Evolutionary conservation across 2,113 vertebrate genomes (phyloP).

Genomic region (Megalops atlanticus): DNA sequence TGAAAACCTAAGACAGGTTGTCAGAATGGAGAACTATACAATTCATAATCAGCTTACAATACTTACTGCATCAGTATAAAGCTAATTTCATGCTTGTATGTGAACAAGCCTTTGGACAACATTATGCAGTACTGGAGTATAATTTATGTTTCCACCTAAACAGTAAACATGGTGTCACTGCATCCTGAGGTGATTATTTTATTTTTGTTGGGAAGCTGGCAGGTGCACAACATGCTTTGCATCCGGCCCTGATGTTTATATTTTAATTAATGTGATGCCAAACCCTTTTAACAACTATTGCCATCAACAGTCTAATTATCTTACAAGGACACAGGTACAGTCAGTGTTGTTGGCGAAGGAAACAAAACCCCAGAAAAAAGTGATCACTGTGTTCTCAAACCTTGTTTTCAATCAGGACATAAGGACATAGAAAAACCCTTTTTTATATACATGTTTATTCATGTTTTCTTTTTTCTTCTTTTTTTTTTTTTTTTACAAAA

Average conservation of each 20-base stretch:
- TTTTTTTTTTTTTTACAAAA: too few species aligned
- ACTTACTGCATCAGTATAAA: not conserved
- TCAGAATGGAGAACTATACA: slow-evolving; percentile 1
- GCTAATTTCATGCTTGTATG: not conserved
- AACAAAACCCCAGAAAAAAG: too few species aligned
- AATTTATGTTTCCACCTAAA: not conserved
- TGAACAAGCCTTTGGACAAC: not conserved
- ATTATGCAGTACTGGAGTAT: slow-evolving; percentile 4
- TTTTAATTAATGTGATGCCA: not conserved
- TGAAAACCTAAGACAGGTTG: slow-evolving; percentile 8
- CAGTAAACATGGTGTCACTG: not conserved
- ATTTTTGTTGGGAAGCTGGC: not conserved
- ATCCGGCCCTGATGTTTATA: not conserved
- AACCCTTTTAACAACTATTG: not conserved
- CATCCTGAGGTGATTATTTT: not conserved
- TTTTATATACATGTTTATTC: too few species aligned
- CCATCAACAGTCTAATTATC: too few species aligned
- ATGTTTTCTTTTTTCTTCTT: too few species aligned
- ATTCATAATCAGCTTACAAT: not conserved
- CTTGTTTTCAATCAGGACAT: too few species aligned
- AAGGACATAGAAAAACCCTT: too few species aligned
- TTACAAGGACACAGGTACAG: too few species aligned
- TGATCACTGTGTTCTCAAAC: too few species aligned
- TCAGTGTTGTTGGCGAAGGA: too few species aligned
- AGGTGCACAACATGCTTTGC: not conserved